A percentile compares a stretch with the other conserved stretches of the same genome.
These are phyloP conservation scores for Uropetala carovei DNA, from an alignment of 2,888 invertebrate species.

Conservation along the genomic window DNA sequence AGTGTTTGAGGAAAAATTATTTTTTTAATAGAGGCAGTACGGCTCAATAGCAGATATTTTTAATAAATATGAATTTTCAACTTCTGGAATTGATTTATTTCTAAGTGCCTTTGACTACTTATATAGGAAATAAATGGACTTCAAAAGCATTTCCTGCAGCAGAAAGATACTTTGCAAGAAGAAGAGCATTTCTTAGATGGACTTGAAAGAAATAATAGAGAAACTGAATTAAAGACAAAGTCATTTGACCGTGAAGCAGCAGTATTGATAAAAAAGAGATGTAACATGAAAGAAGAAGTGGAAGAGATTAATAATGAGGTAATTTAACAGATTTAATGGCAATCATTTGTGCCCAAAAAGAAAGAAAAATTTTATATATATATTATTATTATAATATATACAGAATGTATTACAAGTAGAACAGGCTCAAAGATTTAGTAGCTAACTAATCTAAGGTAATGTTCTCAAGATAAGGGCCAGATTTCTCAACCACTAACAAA, in stretches of 20 bases:
- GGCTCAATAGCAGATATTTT: too few species aligned
- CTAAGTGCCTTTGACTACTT: neutral
- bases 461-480: too few species aligned
- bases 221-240: neutral
- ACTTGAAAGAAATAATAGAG: conserved; percentile 3
- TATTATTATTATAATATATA: too few species aligned
- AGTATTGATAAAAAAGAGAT: neutral
- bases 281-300: neutral
- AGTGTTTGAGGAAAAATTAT: too few species aligned
- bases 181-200: neutral
- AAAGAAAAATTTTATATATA: too few species aligned
- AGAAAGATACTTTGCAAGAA: neutral
- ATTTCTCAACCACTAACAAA: too few species aligned
- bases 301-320: conserved; percentile 44
- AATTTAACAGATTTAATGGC: neutral
- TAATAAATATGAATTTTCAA: too few species aligned
- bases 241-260: neutral
- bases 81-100: neutral
- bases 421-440: too few species aligned
- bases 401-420: too few species aligned
- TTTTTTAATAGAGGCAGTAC: too few species aligned
- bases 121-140: conserved; percentile 33
- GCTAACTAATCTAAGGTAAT: too few species aligned
- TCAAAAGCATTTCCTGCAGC: neutral
- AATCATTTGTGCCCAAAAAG: too few species aligned